phyloP scores from a whole-genome alignment of 2,797 vertebrate species.

The Gallinago nigripennis region DNA sequence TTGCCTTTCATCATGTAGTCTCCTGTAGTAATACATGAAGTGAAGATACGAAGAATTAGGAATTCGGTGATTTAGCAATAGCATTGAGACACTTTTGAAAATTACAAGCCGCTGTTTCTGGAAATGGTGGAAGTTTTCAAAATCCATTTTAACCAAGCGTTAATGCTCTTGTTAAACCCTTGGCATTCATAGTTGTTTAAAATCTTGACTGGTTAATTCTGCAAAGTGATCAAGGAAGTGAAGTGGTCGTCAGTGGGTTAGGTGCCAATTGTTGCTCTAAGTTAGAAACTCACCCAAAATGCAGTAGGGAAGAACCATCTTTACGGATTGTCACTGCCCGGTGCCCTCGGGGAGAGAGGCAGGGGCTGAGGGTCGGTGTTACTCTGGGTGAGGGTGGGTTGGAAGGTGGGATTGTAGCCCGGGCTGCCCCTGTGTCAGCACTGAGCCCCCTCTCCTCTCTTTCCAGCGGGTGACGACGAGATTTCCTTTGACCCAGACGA shows the following conservation, averaged over 20 bases:
- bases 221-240: background rate
- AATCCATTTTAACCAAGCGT: background rate
- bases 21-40: background rate
- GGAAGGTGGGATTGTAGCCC: accelerated
- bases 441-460: background rate
- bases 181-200: background rate
- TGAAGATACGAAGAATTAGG: background rate
- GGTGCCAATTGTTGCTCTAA: background rate
- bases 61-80: background rate
- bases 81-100: background rate
- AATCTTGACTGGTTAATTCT: background rate
- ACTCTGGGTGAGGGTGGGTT: accelerated
- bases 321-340: accelerated
- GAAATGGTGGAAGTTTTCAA: background rate
- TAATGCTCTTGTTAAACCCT: background rate
- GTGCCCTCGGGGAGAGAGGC: background rate
- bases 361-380: too few relatives aligned
- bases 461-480: constrained; percentile 91
- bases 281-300: background rate
- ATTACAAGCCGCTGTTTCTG: accelerated
- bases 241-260: background rate
- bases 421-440: accelerated
- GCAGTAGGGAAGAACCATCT: background rate
- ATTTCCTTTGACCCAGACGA: constrained; percentile 97
- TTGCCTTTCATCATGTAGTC: background rate